A percentile compares a stretch with the other conserved stretches of the same genome.
phyloP scores from a whole-genome alignment of 2,113 vertebrate species.

The Paradoxurus hermaphroditus region DNA sequence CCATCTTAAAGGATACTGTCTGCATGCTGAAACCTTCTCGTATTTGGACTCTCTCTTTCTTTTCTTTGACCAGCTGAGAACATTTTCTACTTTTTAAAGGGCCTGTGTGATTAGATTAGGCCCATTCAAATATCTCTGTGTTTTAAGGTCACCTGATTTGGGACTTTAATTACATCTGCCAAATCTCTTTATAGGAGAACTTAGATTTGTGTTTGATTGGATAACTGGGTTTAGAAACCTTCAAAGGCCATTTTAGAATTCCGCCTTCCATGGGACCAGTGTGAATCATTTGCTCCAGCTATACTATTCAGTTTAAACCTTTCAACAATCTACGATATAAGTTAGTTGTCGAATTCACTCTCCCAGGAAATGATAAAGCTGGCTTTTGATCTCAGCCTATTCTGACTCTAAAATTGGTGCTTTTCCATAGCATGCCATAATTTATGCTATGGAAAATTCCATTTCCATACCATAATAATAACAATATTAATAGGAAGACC shows the following conservation, averaged over 20 bases:
- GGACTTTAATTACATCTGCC: background rate
- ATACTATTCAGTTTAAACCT: background rate
- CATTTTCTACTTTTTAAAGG: background rate
- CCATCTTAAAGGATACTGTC: background rate
- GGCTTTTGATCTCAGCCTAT: background rate
- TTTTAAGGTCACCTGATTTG: slow-evolving; percentile 18
- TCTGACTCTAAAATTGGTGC: background rate
- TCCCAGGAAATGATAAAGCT: background rate
- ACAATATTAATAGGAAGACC: background rate
- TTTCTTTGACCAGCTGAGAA: background rate
- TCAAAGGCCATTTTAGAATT: background rate
- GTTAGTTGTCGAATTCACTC: background rate
- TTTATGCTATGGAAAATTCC: no score
- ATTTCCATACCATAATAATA: no score
- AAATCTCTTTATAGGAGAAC: background rate
- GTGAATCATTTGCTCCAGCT: background rate
- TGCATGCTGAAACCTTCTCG: background rate
- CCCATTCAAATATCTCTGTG: background rate
- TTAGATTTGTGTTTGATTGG: slow-evolving; percentile 3
- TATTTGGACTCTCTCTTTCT: background rate
- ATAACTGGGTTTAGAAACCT: background rate
- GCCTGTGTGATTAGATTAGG: background rate
- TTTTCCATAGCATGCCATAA: background rate
- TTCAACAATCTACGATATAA: background rate
- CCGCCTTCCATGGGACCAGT: background rate